Percentiles rank a stretch among this genome's conserved stretches.
phyloP scores from a whole-genome alignment of 1,140 invertebrate species.

The Drosophila sucinea region DNA sequence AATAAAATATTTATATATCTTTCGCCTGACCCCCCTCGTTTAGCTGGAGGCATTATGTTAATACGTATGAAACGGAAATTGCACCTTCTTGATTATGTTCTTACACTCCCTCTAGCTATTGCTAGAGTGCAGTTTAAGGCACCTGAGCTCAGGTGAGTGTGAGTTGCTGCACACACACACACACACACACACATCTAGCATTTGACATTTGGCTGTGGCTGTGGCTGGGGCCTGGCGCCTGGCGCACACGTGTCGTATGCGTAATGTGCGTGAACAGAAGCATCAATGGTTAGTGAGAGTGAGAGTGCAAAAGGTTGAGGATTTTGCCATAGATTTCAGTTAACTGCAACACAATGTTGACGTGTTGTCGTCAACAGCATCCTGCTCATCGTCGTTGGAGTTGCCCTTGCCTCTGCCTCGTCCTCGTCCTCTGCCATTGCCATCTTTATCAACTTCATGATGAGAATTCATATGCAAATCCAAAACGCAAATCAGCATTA shows the following conservation, averaged over 20 bases:
- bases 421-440: slow-evolving; percentile 10
- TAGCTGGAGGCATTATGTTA: background rate
- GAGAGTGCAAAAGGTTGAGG: slow-evolving; percentile 6
- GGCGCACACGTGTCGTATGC: slow-evolving; percentile 56
- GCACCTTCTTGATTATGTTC: background rate
- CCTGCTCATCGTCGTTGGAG: slow-evolving; percentile 13
- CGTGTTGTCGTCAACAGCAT: slow-evolving; percentile 55
- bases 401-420: slow-evolving; percentile 17
- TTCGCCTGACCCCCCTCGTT: no score
- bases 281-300: background rate
- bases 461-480: slow-evolving; percentile 76
- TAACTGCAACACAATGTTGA: slow-evolving; percentile 56
- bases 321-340: slow-evolving; percentile 66
- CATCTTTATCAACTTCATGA: slow-evolving; percentile 63
- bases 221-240: slow-evolving; percentile 29
- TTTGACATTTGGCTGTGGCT: slow-evolving; percentile 35
- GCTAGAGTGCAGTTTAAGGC: background rate
- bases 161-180: background rate
- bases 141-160: background rate
- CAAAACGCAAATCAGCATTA: slow-evolving; percentile 67
- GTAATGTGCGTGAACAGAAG: slow-evolving; percentile 37
- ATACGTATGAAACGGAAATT: background rate
- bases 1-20: background rate
- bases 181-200: no score
- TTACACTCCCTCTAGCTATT: background rate